phyloP scores from a whole-genome alignment of 1,140 invertebrate genomes.

The Caerostris darwini region DNA sequence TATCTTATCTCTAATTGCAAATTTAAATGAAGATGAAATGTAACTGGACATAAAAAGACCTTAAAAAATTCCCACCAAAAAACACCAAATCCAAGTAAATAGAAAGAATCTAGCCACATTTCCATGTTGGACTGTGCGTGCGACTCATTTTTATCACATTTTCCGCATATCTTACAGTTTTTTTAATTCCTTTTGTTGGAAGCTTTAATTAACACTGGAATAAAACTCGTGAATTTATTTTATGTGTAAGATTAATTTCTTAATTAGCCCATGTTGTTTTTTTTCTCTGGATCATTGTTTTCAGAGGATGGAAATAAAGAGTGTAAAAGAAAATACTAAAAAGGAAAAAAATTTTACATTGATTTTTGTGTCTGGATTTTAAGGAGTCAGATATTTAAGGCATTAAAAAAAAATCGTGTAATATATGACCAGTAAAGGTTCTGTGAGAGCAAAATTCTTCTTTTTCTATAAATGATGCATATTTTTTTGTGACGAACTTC shows the following conservation, averaged over 20 bases:
- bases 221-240: conserved; percentile 7
- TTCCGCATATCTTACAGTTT: background rate
- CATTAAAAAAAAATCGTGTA: background rate
- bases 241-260: background rate
- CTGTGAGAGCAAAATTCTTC: no score
- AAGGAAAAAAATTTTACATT: background rate
- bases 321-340: no score
- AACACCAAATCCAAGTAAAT: background rate
- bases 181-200: conserved; percentile 6
- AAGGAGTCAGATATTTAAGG: conserved; percentile 4
- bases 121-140: background rate
- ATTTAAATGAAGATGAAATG: no score
- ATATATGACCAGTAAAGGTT: background rate
- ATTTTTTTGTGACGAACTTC: no score
- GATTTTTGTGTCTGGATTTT: conserved; percentile 2
- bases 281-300: no score
- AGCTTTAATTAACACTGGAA: conserved; percentile 36
- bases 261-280: no score
- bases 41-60: no score
- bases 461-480: no score
- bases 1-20: no score
- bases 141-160: conserved; percentile 13
- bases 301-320: no score
- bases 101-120: background rate
- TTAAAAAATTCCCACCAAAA: no score